Evolutionary conservation across 2,113 vertebrate species (phyloP), one percentile per base, ranked within the genome.

Genomic region (Microtus pennsylvanicus): DNA sequence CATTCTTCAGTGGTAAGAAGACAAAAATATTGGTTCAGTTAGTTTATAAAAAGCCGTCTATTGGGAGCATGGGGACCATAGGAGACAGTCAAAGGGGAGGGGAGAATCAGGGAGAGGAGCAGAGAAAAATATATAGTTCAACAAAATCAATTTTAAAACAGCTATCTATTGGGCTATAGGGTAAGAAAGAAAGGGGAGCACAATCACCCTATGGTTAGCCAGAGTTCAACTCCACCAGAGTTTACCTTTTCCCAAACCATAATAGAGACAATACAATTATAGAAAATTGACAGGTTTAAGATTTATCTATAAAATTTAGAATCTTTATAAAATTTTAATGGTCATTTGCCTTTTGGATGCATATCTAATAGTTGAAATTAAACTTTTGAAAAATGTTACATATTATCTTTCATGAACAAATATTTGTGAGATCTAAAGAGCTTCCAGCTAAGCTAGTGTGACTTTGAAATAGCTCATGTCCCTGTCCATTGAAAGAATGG

Each of bases 261-360:
- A 58, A 94, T 61, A 55, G 8, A 80, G 35, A 72, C 28, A 91
- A 45, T 69, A 21, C 33, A 67, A 17, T 86, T 69, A 30, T 21
- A 89, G 19, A 92, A 5, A 89, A 83, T 94, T 30, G 9, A 58
- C 72, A 90, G 22, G 5, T 92, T 81, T 90, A 93, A 63, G 11
- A 87, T 35, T 87, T 85, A 67, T 65, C 17, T 50, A 80, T 91
- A 91, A 91, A 93, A 58, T 81, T 55, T 96, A 52, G 77, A 92
- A 35, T 9, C 55, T 52, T 77, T 92, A 47, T 61, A 21, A 63
- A 12, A 7, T 70, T 91, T 58, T 47, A 85, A 42, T 26, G 13
- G 3, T 61, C 42, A 78, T 72, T 83, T 38, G 58, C 83, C 82
- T 82, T 92, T 93, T 93, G 94, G 61, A 88, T 0, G 80, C 4